Evolutionary conservation across 2,113 vertebrate species (phyloP).

Genomic region (Sphaerodactylus townsendi): DNA sequence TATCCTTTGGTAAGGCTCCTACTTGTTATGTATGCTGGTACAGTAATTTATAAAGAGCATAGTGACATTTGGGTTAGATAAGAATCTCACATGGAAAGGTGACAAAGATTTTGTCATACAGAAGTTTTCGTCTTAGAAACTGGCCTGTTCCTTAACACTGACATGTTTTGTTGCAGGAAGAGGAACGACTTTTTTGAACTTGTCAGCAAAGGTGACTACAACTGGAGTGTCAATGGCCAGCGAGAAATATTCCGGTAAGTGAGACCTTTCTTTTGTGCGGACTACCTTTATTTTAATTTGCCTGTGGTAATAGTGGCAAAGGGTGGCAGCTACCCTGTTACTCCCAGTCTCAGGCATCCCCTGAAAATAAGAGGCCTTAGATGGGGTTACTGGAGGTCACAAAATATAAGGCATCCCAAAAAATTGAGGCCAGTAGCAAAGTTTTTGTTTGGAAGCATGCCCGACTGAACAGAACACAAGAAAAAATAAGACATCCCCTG

Average conservation of each 20-base stretch:
- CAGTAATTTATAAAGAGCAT: background rate
- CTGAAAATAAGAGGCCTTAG: no score
- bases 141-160: constrained; percentile 51
- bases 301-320: background rate
- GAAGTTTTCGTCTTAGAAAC: constrained; percentile 43
- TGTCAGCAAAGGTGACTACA: constrained; percentile 91
- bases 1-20: background rate
- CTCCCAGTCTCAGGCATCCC: no score
- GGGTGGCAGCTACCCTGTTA: no score
- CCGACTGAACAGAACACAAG: no score
- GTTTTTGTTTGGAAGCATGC: no score
- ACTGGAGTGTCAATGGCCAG: constrained; percentile 92
- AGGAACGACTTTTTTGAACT: constrained; percentile 95
- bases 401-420: no score
- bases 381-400: no score
- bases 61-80: constrained; percentile 32
- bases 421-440: no score
- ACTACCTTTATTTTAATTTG: background rate
- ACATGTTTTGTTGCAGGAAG: constrained; percentile 80
- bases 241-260: constrained; percentile 94
- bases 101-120: constrained; percentile 31
- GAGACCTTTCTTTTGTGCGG: constrained; percentile 33
- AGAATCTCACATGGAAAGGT: constrained; percentile 36
- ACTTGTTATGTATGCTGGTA: background rate
- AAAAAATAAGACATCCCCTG: no score